Evolutionary conservation across 1,140 invertebrate species (phyloP).

Genomic region (Vanessa tameamea): DNA sequence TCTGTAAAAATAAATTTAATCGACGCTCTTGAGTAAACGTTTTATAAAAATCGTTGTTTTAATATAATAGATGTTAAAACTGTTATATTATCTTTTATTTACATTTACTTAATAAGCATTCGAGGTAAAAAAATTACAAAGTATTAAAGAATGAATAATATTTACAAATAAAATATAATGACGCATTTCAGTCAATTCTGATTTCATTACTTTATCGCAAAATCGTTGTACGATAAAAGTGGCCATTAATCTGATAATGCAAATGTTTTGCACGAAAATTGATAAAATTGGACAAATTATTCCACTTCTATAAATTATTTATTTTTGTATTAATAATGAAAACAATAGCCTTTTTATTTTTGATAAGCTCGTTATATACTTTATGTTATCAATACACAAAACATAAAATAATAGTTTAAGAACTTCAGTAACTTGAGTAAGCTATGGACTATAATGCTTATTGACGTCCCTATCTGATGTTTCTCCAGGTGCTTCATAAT

Average conservation of each 20-base stretch:
- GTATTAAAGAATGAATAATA: neutral
- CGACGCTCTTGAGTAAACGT: no score
- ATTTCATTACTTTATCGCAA: neutral
- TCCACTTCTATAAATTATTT: neutral
- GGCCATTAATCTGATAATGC: neutral
- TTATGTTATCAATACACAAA: no score
- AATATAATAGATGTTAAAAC: no score
- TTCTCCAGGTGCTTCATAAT: no score
- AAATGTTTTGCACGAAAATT: neutral
- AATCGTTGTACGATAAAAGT: neutral
- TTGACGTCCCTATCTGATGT: no score
- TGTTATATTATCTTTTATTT: conserved; percentile 8
- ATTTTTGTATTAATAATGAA: neutral
- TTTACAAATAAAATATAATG: neutral
- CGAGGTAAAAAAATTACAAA: neutral
- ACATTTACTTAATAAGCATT: conserved; percentile 3
- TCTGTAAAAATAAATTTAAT: no score
- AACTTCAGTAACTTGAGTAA: no score
- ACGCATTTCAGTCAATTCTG: neutral
- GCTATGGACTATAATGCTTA: no score
- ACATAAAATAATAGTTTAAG: no score
- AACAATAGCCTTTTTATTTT: neutral
- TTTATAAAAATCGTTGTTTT: neutral
- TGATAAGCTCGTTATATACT: neutral
- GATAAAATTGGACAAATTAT: neutral